Percentiles rank a stretch among this genome's conserved stretches.
Evolutionary conservation across 2,888 invertebrate species (phyloP).

Genomic region (Caenorhabditis sp.): DNA sequence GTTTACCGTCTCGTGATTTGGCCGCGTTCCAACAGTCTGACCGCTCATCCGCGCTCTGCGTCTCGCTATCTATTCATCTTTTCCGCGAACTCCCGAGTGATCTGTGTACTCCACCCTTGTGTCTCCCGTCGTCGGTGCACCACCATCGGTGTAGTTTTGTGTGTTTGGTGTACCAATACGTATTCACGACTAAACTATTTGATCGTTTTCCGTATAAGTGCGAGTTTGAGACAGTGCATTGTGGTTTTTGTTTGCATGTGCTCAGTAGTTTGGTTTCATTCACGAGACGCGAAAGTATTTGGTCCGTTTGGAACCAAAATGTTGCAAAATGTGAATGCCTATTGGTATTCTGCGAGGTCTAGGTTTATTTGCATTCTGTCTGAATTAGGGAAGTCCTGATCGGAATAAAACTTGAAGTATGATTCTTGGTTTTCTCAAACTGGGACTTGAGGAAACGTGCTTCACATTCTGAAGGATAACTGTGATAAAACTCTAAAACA

Average conservation of each 20-base stretch:
- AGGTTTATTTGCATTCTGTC: background rate
- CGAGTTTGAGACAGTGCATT: conserved; percentile 60
- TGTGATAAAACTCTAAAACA: too few relatives aligned
- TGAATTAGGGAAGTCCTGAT: too few relatives aligned
- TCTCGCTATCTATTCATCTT: conserved; percentile 20
- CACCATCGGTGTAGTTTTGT: conserved; percentile 1
- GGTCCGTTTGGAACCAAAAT: conserved; percentile 26
- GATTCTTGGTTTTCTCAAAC: too few relatives aligned
- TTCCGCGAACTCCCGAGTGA: conserved; percentile 45
- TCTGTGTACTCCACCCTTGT: conserved; percentile 54
- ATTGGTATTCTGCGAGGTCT: background rate
- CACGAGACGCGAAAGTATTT: conserved; percentile 6
- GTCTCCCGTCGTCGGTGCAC: conserved; percentile 18
- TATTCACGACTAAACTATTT: conserved; percentile 65
- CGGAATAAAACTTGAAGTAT: too few relatives aligned
- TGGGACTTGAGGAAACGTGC: too few relatives aligned
- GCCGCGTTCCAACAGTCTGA: conserved; percentile 65
- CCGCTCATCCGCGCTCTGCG: conserved; percentile 50
- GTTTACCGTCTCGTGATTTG: conserved; percentile 69
- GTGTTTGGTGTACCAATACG: conserved; percentile 60
- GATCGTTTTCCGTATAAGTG: conserved; percentile 62
- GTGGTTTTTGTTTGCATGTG: conserved; percentile 59
- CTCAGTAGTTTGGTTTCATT: conserved; percentile 46
- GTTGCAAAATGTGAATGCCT: conserved; percentile 4
- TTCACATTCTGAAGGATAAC: too few relatives aligned